phyloP scores from a whole-genome alignment of 2,113 vertebrate genomes.

The Clinocottus analis region DNA sequence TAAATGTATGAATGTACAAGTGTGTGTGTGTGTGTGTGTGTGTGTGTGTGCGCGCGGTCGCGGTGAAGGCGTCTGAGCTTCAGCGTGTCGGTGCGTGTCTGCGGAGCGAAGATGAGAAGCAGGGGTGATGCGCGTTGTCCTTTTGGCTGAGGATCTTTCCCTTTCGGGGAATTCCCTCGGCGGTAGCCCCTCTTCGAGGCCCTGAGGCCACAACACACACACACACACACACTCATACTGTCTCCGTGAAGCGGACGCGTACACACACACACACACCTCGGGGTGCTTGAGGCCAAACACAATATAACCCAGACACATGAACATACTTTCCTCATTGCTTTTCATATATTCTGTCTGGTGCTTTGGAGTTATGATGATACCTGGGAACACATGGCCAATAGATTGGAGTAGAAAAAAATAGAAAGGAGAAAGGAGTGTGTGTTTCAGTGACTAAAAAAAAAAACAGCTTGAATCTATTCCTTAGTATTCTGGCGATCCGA shows the following conservation, averaged over 20 bases:
- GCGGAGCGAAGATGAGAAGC: slow-evolving; percentile 54
- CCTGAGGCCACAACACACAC: slow-evolving; percentile 54
- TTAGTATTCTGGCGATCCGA: slow-evolving; percentile 10
- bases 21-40: slow-evolving; percentile 17
- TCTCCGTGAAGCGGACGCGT: slow-evolving; percentile 6
- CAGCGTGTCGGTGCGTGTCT: slow-evolving; percentile 48
- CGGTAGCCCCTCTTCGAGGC: slow-evolving; percentile 33
- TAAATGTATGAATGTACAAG: slow-evolving; percentile 33
- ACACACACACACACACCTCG: slow-evolving; percentile 3
- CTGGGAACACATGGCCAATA: background rate
- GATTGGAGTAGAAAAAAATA: background rate
- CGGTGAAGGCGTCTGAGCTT: background rate
- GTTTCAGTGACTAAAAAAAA: background rate
- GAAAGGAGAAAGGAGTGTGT: background rate
- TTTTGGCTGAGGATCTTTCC: slow-evolving; percentile 58
- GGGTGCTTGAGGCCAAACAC: slow-evolving; percentile 26
- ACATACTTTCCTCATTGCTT: background rate
- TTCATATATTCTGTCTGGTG: slow-evolving; percentile 22
- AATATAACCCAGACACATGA: slow-evolving; percentile 2
- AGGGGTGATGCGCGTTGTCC: slow-evolving; percentile 59
- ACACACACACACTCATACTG: background rate
- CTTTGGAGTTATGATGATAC: background rate
- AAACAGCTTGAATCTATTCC: background rate
- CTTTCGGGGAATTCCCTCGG: slow-evolving; percentile 63
- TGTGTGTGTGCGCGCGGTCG: background rate